Evolutionary conservation across 2,113 vertebrate species (phyloP).

Genomic region (Nothobranchius furzeri): DNA sequence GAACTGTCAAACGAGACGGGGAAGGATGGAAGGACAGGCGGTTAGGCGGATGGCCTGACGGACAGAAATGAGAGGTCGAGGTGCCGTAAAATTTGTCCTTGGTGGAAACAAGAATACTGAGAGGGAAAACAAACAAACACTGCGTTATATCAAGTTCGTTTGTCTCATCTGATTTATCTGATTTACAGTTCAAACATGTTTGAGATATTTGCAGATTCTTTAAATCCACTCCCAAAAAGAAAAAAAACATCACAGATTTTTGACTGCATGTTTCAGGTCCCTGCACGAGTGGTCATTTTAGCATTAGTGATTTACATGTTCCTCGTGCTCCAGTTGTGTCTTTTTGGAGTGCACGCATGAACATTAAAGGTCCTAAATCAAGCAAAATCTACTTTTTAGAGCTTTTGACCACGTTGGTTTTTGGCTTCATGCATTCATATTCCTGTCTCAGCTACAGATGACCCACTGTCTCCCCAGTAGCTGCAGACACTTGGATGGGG

Average conservation of each 20-base stretch:
- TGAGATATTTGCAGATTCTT: conserved; percentile 4
- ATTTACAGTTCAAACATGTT: not conserved
- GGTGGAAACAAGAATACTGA: conserved; percentile 18
- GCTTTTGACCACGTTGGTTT: too few species aligned
- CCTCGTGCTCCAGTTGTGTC: not conserved
- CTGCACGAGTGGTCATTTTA: too few species aligned
- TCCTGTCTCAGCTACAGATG: too few species aligned
- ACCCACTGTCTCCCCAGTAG: too few species aligned
- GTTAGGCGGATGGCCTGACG: conserved; percentile 46
- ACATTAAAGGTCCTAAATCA: too few species aligned
- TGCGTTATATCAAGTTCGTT: conserved; percentile 9
- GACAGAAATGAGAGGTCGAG: conserved; percentile 35
- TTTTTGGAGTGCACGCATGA: not conserved
- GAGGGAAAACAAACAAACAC: conserved; percentile 15
- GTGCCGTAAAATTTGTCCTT: conserved; percentile 36
- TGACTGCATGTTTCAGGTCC: too few species aligned
- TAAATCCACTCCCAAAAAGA: too few species aligned
- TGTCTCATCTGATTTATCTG: conserved; percentile 7
- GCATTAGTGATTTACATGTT: not conserved
- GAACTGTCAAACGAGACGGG: conserved; percentile 55
- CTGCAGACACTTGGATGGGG: too few species aligned
- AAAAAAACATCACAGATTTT: too few species aligned
- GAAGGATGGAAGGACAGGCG: conserved; percentile 56
- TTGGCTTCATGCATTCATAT: too few species aligned
- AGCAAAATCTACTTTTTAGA: too few species aligned